Evolutionary conservation across 2,888 invertebrate species (phyloP).

Genomic region (Herminia tarsipennalis): DNA sequence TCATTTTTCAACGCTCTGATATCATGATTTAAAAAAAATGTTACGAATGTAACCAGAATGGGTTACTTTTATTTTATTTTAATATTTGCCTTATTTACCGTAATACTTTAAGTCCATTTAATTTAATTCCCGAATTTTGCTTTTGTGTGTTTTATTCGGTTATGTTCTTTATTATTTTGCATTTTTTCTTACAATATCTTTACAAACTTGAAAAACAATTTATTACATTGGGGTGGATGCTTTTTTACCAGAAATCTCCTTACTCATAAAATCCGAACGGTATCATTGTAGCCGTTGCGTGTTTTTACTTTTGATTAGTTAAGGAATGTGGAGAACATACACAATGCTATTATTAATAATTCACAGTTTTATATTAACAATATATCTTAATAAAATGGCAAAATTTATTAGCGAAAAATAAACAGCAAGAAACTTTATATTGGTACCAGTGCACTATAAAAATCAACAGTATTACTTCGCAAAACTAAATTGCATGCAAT

Average conservation of each 20-base stretch:
- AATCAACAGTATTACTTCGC: constrained; percentile 14
- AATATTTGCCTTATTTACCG: constrained; percentile 20
- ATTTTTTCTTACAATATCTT: background rate
- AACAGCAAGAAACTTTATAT: constrained; percentile 1
- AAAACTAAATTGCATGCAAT: constrained; percentile 31
- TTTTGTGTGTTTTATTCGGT: constrained; percentile 19
- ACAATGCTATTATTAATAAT: too few species aligned
- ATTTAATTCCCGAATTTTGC: constrained; percentile 23
- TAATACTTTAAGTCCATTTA: constrained; percentile 31
- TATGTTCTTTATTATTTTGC: constrained; percentile 8
- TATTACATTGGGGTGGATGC: too few species aligned
- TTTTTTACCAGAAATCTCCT: too few species aligned
- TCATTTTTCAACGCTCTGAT: constrained; percentile 34
- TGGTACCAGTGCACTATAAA: constrained; percentile 2
- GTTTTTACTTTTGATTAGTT: too few species aligned
- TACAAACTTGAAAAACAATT: too few species aligned
- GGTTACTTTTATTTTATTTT: constrained; percentile 21
- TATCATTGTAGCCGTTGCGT: background rate
- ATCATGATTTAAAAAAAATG: constrained; percentile 32
- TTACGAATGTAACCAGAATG: constrained; percentile 27
- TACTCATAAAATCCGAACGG: background rate
- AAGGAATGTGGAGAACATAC: too few species aligned
- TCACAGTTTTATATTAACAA: too few species aligned
- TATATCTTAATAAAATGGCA: too few species aligned
- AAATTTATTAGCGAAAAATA: too few species aligned